Conservation (phyloP, 2,797 vertebrate species). For the Phoebastria nigripes region DNA sequence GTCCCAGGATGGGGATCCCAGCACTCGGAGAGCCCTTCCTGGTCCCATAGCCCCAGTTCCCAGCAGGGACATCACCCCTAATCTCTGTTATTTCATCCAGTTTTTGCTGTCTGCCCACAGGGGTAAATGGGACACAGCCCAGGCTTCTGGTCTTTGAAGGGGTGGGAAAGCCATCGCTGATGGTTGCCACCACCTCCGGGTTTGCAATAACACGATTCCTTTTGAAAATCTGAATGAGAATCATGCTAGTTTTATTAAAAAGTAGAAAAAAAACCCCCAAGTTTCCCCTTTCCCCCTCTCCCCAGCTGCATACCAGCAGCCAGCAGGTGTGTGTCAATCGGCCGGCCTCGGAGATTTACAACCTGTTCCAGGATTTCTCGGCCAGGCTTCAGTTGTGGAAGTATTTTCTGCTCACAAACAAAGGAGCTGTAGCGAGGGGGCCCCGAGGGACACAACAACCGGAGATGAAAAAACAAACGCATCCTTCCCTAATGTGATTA, state of each 20-base stretch:
- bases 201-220: neutral
- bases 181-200: neutral
- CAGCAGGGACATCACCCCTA: neutral
- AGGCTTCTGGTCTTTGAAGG: neutral
- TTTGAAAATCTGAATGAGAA: conserved; percentile 16
- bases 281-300: neutral
- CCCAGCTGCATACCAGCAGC: conserved; percentile 20
- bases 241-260: conserved; percentile 37
- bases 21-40: neutral
- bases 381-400: neutral
- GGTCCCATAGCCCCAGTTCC: neutral
- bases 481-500: conserved; percentile 11
- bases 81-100: neutral
- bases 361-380: conserved; percentile 52
- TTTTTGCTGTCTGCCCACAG: neutral
- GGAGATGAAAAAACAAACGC: conserved; percentile 30
- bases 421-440: neutral
- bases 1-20: neutral
- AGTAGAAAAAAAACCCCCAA: neutral
- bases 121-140: neutral
- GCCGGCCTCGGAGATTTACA: conserved; percentile 54
- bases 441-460: conserved; percentile 30
- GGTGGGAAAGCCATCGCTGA: conserved; percentile 6
- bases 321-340: conserved; percentile 49
- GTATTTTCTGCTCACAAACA: conserved; percentile 44